Percentiles rank a stretch among this genome's conserved stretches.
Conservation (phyloP, 2,888 invertebrate species). For the Pristionchus mayeri region DNA sequence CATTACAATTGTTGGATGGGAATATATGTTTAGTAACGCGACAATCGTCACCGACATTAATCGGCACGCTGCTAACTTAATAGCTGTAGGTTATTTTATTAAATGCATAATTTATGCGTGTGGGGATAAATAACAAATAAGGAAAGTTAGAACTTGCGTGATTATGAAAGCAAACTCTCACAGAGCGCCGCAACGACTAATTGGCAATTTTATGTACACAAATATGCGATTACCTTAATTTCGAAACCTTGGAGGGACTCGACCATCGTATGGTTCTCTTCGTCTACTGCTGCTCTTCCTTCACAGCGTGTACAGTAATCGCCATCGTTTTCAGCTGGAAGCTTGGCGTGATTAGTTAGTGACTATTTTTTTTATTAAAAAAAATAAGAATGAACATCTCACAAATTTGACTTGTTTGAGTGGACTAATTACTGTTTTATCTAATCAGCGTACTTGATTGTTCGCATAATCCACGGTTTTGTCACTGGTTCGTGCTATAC, state of each 20-base stretch:
- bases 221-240: no score
- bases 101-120: background rate
- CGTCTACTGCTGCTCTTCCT: conserved; percentile 49
- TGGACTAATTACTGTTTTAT: no score
- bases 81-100: background rate
- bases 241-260: conserved; percentile 60
- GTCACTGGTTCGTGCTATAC: background rate
- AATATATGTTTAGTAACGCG: background rate
- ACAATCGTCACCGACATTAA: conserved; percentile 21
- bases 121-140: background rate
- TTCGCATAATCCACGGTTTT: background rate
- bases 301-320: background rate
- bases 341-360: no score
- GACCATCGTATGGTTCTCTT: conserved; percentile 61
- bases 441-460: no score
- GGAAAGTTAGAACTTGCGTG: no score
- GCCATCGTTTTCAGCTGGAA: background rate
- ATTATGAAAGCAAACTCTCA: no score
- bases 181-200: no score
- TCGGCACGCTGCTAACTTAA: background rate
- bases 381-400: no score
- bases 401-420: no score
- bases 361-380: no score
- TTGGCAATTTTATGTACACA: no score
- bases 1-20: background rate